phyloP scores from a whole-genome alignment of 1,140 invertebrate genomes.

The Drosophila suzukii region DNA sequence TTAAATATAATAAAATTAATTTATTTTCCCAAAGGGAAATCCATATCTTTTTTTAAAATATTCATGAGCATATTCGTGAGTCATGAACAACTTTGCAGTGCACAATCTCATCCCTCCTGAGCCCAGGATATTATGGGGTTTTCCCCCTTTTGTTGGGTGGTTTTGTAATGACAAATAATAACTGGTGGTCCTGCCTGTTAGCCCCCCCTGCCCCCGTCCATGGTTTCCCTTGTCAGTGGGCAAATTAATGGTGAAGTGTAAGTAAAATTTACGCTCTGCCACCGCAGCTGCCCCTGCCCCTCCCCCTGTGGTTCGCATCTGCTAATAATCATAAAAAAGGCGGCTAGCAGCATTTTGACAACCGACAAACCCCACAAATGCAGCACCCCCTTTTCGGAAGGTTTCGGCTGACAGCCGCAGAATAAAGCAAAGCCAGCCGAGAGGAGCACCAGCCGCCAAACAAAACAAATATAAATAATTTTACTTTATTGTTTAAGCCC shows the following conservation, averaged over 20 bases:
- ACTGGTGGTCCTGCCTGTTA: slow-evolving; percentile 40
- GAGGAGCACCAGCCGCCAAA: slow-evolving; percentile 17
- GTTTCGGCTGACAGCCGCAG: slow-evolving; percentile 65
- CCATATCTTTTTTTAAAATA: not conserved
- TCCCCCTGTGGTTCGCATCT: slow-evolving; percentile 33
- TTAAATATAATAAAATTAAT: not conserved
- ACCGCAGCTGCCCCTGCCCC: slow-evolving; percentile 18
- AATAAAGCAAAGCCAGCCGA: slow-evolving; percentile 33
- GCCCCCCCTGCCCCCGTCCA: not conserved
- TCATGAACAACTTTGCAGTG: slow-evolving; percentile 5
- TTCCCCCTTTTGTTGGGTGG: slow-evolving; percentile 46
- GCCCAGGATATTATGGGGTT: slow-evolving; percentile 34
- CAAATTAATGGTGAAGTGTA: slow-evolving; percentile 79
- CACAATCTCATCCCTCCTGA: slow-evolving; percentile 12
- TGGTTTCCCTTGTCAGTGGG: slow-evolving; percentile 53
- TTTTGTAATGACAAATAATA: slow-evolving; percentile 80
- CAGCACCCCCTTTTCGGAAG: slow-evolving; percentile 39
- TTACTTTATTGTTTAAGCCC: slow-evolving; percentile 74
- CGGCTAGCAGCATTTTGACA: slow-evolving; percentile 65
- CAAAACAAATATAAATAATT: slow-evolving; percentile 74
- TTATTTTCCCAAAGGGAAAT: not conserved
- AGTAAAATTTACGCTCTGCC: slow-evolving; percentile 76
- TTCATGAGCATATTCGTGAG: not conserved
- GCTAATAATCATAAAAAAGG: slow-evolving; percentile 81
- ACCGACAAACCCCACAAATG: slow-evolving; percentile 26